Conservation (phyloP, 1,140 invertebrate species). For the Trachymyrmex septentrionalis region DNA sequence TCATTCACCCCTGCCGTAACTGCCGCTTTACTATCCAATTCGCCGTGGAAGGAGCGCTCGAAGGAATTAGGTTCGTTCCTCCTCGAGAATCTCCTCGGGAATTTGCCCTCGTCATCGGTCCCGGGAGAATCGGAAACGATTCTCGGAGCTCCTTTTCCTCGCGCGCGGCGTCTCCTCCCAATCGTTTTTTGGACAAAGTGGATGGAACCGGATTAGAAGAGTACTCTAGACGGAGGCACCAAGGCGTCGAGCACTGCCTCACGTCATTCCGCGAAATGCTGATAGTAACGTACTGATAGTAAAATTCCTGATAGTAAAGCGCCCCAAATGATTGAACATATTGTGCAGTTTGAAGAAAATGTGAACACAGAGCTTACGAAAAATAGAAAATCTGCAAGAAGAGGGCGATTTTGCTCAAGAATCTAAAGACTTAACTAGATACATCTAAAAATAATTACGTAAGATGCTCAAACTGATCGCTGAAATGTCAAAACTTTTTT, state of each 20-base stretch:
- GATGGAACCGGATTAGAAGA: constrained; percentile 57
- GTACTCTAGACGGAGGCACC: constrained; percentile 8
- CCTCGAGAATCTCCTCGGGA: constrained; percentile 71
- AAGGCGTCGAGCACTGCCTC: neutral
- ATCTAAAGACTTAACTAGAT: too few species aligned
- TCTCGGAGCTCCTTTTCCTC: constrained; percentile 49
- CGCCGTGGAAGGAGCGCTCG: constrained; percentile 60
- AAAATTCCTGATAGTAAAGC: constrained; percentile 20
- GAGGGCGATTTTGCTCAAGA: too few species aligned
- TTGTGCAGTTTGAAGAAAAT: neutral
- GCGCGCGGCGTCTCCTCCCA: neutral
- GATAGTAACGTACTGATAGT: neutral
- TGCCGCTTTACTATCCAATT: constrained; percentile 78
- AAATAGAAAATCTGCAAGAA: neutral
- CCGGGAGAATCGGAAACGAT: constrained; percentile 71
- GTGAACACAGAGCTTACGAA: neutral
- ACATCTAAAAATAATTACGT: too few species aligned
- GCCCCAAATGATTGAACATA: neutral
- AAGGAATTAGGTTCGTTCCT: constrained; percentile 74
- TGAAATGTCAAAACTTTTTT: too few species aligned
- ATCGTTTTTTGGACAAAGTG: constrained; percentile 52
- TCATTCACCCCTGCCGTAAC: constrained; percentile 75
- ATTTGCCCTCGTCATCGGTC: constrained; percentile 77
- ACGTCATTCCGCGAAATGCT: neutral
- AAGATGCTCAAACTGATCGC: too few species aligned